Evolutionary conservation across 2,797 vertebrate species (phyloP), one percentile per base, ranked within the genome.

Genomic region (Fratercula arctica): DNA sequence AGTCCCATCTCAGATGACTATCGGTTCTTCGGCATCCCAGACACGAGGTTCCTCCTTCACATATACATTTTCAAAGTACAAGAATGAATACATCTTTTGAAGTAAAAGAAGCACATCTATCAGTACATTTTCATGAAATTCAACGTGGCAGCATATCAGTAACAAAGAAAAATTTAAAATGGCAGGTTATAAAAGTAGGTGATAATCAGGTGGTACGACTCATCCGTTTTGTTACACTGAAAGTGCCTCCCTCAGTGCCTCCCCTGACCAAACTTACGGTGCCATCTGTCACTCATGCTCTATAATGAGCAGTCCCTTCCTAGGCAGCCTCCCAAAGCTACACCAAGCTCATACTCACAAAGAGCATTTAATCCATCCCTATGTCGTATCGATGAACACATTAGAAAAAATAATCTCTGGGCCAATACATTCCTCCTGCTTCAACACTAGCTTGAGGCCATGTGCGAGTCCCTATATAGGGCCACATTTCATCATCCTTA

Each of bases 381-480:
- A n/a, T 12, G 6, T 23, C 3, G 0, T 45, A 72, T 2, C 2
- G 11, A 72, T 25, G 29, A 77, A 64, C 54, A 64, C 4, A 21
- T 10, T 8, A n/a, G 28, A 86, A 75, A 50, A 39, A 43, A 67
- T 46, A 24, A 67, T 39, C 35, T 75, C 57, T 54, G n/a, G 14
- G 46, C 10, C 29, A 85, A 13, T n/a, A 51, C 4, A 39, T 72
- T 89, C 37, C 31, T 87, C 50, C 29, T 60, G 33, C 53, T 88
- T 86, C 66, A 69, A 59, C 7, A 59, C 19, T 13, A 68, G 43
- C 18, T 57, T 31, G 18, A 85, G 60, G 26, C 21, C 66, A 78
- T 2, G 6, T 64, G 19, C 3, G 2, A 85, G 17, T 23, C 46
- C 28, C 33, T 75, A 39, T 54, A 1, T 1, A 85, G 26, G 50